These are phyloP conservation scores for Cynocephalus volans DNA, from an alignment of 2,113 vertebrate genomes.

Conservation along the genomic window DNA sequence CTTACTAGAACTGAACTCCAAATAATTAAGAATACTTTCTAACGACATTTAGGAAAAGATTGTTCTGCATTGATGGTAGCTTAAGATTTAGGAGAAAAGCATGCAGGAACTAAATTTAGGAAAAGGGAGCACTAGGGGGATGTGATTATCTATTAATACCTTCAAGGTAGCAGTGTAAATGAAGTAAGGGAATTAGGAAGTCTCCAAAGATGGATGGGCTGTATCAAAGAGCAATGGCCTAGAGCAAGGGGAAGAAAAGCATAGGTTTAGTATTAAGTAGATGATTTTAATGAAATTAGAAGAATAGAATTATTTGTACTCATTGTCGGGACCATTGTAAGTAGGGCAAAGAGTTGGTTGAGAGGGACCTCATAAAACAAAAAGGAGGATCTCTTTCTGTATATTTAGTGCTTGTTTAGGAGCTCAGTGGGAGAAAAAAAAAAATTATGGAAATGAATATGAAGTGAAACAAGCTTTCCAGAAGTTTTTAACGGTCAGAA, in stretches of 20 bases:
- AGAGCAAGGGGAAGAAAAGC: slow-evolving; percentile 46
- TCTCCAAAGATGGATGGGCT: slow-evolving; percentile 74
- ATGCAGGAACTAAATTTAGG: slow-evolving; percentile 76
- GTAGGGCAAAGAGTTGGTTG: slow-evolving; percentile 68
- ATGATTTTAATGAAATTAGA: slow-evolving; percentile 75
- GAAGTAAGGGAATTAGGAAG: slow-evolving; percentile 74
- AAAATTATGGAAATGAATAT: background rate
- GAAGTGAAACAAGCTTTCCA: slow-evolving; percentile 51
- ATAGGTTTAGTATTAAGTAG: slow-evolving; percentile 40
- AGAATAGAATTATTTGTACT: slow-evolving; percentile 39
- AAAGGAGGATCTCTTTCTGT: background rate
- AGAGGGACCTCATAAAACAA: slow-evolving; percentile 32
- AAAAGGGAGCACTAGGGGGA: slow-evolving; percentile 69
- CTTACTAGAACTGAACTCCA: slow-evolving; percentile 41
- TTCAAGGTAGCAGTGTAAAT: slow-evolving; percentile 77
- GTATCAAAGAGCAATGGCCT: slow-evolving; percentile 39
- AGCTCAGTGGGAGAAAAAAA: background rate
- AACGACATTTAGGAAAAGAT: slow-evolving; percentile 54
- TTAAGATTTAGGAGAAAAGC: slow-evolving; percentile 66
- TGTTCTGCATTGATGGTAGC: slow-evolving; percentile 24
- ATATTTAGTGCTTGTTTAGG: slow-evolving; percentile 46
- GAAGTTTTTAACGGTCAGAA: slow-evolving; percentile 21
- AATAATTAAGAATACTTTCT: slow-evolving; percentile 46
- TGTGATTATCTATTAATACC: slow-evolving; percentile 76
- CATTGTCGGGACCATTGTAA: slow-evolving; percentile 42